phyloP scores from a whole-genome alignment of 2,113 vertebrate species.

The Albula glossodonta region DNA sequence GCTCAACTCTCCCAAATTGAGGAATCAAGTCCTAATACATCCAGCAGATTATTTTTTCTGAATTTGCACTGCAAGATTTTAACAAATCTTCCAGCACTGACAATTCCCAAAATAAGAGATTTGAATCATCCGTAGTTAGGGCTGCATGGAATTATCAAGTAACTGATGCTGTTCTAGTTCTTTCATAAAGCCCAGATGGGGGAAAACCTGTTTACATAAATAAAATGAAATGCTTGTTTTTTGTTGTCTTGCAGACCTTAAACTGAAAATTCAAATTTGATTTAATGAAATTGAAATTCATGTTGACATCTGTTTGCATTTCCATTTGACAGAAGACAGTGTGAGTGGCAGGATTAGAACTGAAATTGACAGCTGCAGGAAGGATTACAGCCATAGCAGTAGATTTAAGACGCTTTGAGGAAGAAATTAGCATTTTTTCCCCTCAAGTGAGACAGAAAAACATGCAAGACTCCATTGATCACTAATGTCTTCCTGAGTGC shows the following conservation, averaged over 20 bases:
- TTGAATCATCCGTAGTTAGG: background rate
- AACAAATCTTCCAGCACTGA: no score
- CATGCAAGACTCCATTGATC: background rate
- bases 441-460: slow-evolving; percentile 2
- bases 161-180: background rate
- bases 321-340: slow-evolving; percentile 23
- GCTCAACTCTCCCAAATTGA: background rate
- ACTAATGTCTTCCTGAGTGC: background rate
- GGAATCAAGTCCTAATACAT: background rate
- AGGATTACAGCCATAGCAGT: slow-evolving; percentile 7
- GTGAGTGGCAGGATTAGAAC: slow-evolving; percentile 20
- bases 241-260: background rate
- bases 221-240: background rate
- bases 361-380: slow-evolving; percentile 25
- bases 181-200: background rate
- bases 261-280: background rate
- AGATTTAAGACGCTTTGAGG: background rate
- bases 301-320: slow-evolving; percentile 22
- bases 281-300: background rate
- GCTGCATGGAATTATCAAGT: background rate
- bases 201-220: background rate
- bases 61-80: no score
- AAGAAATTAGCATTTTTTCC: slow-evolving; percentile 16
- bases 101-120: background rate
- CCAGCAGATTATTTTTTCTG: no score